Evolutionary conservation across 1,140 invertebrate species (phyloP).

Genomic region (Drosophila quadrilineata): DNA sequence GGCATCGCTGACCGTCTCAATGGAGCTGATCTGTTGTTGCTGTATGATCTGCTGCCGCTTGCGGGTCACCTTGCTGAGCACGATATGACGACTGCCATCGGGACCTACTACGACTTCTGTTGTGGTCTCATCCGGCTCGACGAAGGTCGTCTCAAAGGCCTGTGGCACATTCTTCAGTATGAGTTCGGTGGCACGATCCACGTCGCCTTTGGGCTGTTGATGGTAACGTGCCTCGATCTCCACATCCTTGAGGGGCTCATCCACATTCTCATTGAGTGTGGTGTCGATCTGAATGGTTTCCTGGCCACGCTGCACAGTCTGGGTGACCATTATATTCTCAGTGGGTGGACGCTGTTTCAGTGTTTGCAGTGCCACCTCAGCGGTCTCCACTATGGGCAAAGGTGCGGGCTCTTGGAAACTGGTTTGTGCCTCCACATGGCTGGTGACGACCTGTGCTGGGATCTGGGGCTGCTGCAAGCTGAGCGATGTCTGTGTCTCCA

Average conservation of each 20-base stretch:
- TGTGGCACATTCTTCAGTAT: slow-evolving; percentile 84
- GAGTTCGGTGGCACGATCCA: slow-evolving; percentile 76
- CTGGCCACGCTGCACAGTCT: slow-evolving; percentile 86
- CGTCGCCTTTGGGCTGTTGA: slow-evolving; percentile 64
- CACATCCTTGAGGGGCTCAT: slow-evolving; percentile 84
- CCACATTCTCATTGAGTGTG: slow-evolving; percentile 82
- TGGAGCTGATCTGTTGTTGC: slow-evolving; percentile 82
- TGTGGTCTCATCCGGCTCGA: slow-evolving; percentile 89
- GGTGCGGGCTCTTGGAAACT: slow-evolving; percentile 81
- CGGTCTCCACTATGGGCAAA: slow-evolving; percentile 44
- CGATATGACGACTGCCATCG: slow-evolving; percentile 90
- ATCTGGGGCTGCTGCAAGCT: slow-evolving; percentile 68
- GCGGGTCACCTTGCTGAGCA: slow-evolving; percentile 86
- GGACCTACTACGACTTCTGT: slow-evolving; percentile 89
- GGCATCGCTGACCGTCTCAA: slow-evolving; percentile 84
- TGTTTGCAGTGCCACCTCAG: slow-evolving; percentile 70
- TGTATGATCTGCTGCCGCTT: slow-evolving; percentile 82
- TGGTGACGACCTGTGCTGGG: slow-evolving; percentile 67
- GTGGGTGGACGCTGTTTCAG: slow-evolving; percentile 77
- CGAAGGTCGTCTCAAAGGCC: slow-evolving; percentile 89
- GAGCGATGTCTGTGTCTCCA: slow-evolving; percentile 82
- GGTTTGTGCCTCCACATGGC: slow-evolving; percentile 85
- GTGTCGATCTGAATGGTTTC: slow-evolving; percentile 91
- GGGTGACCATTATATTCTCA: slow-evolving; percentile 88
- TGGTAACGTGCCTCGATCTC: slow-evolving; percentile 89